Percentiles rank a stretch among this genome's conserved stretches.
Evolutionary conservation across 2,888 invertebrate genomes (phyloP).

Genomic region (Hanleya hanleyi): DNA sequence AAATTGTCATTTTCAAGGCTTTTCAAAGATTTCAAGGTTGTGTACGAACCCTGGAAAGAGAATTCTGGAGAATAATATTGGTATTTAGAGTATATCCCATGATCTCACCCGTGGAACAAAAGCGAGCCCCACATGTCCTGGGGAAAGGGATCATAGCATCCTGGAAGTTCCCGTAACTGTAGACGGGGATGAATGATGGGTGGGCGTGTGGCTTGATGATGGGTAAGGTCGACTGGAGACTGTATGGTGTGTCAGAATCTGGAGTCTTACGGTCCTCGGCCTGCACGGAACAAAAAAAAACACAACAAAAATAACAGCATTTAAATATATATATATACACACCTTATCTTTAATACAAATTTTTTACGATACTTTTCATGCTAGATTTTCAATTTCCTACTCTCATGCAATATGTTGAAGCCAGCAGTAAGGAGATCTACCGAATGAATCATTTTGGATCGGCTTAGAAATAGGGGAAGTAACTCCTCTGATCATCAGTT

Average conservation of each 20-base stretch:
- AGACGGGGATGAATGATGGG: slow-evolving; percentile 34
- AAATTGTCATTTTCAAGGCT: too few relatives aligned
- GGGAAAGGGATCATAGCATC: slow-evolving; percentile 92
- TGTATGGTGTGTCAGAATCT: slow-evolving; percentile 54
- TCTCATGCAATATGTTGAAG: too few relatives aligned
- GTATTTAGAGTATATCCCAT: too few relatives aligned
- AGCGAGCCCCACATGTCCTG: slow-evolving; percentile 92
- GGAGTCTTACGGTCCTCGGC: slow-evolving; percentile 59
- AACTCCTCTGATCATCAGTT: too few relatives aligned
- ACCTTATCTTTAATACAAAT: slow-evolving; percentile 1
- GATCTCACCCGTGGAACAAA: slow-evolving; percentile 90
- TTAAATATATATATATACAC: too few relatives aligned
- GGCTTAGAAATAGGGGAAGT: too few relatives aligned
- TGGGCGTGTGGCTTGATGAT: slow-evolving; percentile 25
- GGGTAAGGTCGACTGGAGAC: slow-evolving; percentile 32
- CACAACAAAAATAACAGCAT: background rate
- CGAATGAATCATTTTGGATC: too few relatives aligned
- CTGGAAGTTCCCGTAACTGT: slow-evolving; percentile 66
- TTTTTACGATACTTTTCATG: background rate
- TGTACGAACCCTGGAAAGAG: too few relatives aligned
- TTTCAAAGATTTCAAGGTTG: too few relatives aligned
- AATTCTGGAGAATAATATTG: too few relatives aligned
- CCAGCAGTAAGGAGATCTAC: too few relatives aligned
- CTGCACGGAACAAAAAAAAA: slow-evolving; percentile 33
- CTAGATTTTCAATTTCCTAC: background rate